These are phyloP conservation scores for Vannuccia rotundouncinata DNA, from an alignment of 2,888 invertebrate species.

Conservation along the genomic window DNA sequence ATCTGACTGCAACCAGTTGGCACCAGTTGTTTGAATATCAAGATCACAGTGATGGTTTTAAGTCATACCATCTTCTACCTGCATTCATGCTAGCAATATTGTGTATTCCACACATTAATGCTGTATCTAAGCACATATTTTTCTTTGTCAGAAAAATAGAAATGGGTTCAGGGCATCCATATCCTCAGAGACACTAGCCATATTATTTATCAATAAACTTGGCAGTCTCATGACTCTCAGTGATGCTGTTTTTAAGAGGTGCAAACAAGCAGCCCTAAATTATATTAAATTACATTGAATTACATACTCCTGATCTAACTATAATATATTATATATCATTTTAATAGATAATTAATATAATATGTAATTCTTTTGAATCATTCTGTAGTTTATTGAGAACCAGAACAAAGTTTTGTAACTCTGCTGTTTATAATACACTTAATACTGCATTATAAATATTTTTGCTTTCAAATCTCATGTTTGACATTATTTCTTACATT, in stretches of 20 bases:
- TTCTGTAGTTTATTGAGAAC: background rate
- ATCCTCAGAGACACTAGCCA: conserved; percentile 10
- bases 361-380: background rate
- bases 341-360: background rate
- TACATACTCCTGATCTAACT: conserved; percentile 1
- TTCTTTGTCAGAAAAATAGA: background rate
- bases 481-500: background rate
- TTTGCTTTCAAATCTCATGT: background rate
- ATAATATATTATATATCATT: background rate
- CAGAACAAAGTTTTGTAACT: background rate
- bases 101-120: conserved; percentile 3
- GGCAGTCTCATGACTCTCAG: background rate
- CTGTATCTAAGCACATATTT: background rate
- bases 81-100: background rate
- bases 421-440: background rate
- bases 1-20: background rate
- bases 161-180: background rate
- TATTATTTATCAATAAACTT: background rate
- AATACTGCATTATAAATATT: background rate
- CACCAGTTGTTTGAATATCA: background rate
- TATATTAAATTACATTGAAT: conserved; percentile 9
- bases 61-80: conserved; percentile 8
- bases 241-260: conserved; percentile 6
- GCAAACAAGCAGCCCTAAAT: background rate
- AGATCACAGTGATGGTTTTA: background rate